Base-by-base conservation (phyloP, 2,888 invertebrate species). In the Eupsilia transversa region DNA sequence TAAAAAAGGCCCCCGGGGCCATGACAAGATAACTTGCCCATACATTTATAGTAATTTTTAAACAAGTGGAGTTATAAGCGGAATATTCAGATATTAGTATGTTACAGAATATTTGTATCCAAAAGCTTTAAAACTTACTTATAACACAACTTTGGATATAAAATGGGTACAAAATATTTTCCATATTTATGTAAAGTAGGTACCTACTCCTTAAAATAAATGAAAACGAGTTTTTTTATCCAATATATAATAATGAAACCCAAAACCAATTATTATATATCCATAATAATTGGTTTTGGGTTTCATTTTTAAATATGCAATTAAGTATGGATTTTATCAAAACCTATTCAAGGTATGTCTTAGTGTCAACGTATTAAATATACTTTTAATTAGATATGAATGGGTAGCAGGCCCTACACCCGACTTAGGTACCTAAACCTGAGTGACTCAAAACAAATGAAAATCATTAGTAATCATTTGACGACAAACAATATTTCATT, bases 361-460 rank as follows among this genome's bases (percentile, higher is more conserved):
- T 6, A 66, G 14, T 14, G 14, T 4, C 9, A 46, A 35, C 3
- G 33, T 23, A 46, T 20, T 46, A 41, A 41, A 14, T 43, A 46
- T 57, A 17, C 9, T 9, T 57, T 35, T 30, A 38, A 59, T 38
- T 30, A 30, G 27, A 57, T n/a, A 57, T 7, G 43, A 30, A 17
- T 71, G 30, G 5, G 20, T 30, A 38, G 2, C n/a, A 2, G 27
- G 7, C n/a, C 30, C 23, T 46, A n/a, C 7, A 23, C n/a, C 1
- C 14, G 10, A 14, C 57, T 61, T 12, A 41, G 41, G 41, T 12
- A 12, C 12, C 10, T 23, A 63, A n/a, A 30, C n/a, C 1, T 27
- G 33, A 60, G 33, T 66, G 67, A 66, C 65, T 61, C 59, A 77
- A 68, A 80, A 49, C 30, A 68, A 74, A 59, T 46, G 27, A 52